These are phyloP conservation scores for Nemotelus pantherinus DNA, from an alignment of 2,888 invertebrate genomes.

Conservation along the genomic window DNA sequence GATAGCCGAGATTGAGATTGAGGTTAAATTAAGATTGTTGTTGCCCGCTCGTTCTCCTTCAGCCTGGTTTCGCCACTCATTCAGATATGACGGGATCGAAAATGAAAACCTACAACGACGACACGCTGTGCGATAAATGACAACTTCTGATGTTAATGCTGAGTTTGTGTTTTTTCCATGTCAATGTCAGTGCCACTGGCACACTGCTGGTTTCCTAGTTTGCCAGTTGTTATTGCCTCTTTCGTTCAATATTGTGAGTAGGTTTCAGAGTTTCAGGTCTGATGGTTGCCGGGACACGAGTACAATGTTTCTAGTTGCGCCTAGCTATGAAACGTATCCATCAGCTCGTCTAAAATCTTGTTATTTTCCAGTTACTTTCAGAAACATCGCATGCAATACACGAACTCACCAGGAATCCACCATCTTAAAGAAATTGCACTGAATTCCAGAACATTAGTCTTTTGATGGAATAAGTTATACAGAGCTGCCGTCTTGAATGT, in stretches of 20 bases:
- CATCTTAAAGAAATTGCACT: background rate
- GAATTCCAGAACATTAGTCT: background rate
- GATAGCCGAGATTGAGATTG: constrained; percentile 9
- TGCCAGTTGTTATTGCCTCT: background rate
- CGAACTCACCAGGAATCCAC: background rate
- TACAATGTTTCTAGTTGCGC: no score
- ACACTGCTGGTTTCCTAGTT: background rate
- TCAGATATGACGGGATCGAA: background rate
- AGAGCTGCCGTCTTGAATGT: no score
- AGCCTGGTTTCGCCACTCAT: background rate
- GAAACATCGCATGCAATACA: background rate
- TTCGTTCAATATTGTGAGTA: background rate
- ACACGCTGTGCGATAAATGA: constrained; percentile 41
- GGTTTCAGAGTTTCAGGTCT: no score
- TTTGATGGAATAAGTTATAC: no score
- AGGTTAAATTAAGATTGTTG: background rate
- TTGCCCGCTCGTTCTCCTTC: background rate
- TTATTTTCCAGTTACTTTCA: constrained; percentile 29
- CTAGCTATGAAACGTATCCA: no score
- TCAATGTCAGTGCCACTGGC: constrained; percentile 39
- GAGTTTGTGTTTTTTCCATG: constrained; percentile 33
- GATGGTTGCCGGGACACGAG: no score
- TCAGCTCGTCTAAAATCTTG: constrained; percentile 8
- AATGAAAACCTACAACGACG: constrained; percentile 12
- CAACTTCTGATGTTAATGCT: constrained; percentile 33